These are phyloP conservation scores for Chunga burmeisteri DNA, from an alignment of 2,113 vertebrate genomes.

Conservation along the genomic window DNA sequence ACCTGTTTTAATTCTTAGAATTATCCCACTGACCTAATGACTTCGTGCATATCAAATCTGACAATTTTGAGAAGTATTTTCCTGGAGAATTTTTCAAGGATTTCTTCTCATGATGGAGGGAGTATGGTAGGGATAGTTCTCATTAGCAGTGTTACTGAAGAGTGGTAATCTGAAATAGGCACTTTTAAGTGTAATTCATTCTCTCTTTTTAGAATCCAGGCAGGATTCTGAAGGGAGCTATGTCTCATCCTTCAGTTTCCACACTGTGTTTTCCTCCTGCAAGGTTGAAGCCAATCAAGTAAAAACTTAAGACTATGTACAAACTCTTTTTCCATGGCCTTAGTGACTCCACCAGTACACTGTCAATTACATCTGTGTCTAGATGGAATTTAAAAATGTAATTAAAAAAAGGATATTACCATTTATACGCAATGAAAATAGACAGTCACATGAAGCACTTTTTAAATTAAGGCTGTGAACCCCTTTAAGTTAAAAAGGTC, in stretches of 20 bases:
- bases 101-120: background rate
- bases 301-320: background rate
- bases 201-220: background rate
- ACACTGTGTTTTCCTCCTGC: background rate
- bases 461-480: background rate
- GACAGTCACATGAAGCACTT: background rate
- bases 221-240: background rate
- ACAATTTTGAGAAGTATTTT: background rate
- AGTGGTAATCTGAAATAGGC: background rate
- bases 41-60: background rate
- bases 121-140: background rate
- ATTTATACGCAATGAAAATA: background rate
- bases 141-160: background rate
- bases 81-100: background rate
- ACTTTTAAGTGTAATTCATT: background rate
- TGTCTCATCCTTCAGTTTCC: background rate
- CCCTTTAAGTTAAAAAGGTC: background rate
- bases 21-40: background rate
- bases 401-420: background rate
- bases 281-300: background rate
- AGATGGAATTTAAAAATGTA: background rate
- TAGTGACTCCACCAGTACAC: background rate
- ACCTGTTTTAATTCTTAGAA: background rate
- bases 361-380: background rate
- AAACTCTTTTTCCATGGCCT: background rate